A percentile compares a stretch with the other conserved stretches of the same genome.
Evolutionary conservation across 2,113 vertebrate species (phyloP).

Genomic region (Synodontis membranacea): DNA sequence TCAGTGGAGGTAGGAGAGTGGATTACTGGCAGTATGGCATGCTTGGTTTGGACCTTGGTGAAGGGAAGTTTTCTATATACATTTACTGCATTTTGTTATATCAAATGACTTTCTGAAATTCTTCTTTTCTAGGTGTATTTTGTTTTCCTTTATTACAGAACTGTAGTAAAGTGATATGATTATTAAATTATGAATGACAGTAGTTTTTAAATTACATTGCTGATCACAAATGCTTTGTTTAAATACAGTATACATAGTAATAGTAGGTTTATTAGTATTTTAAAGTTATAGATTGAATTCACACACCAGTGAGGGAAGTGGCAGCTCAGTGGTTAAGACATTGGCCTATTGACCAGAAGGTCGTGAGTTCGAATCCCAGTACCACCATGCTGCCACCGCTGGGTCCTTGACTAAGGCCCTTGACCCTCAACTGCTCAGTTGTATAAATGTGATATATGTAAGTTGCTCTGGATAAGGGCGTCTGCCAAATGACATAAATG

Average conservation of each 20-base stretch:
- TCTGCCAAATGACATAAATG: no score
- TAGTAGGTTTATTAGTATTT: no score
- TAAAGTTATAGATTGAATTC: no score
- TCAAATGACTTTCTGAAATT: neutral
- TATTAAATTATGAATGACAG: neutral
- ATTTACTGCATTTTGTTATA: neutral
- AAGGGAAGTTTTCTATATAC: slow-evolving; percentile 5
- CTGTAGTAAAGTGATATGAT: neutral
- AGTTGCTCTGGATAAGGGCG: no score
- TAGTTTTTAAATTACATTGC: neutral
- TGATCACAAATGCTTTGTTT: neutral
- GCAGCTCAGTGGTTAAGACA: no score
- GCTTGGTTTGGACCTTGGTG: neutral
- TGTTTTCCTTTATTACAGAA: slow-evolving; percentile 2
- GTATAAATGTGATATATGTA: no score
- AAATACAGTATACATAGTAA: neutral
- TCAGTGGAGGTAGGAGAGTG: neutral
- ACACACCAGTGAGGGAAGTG: no score
- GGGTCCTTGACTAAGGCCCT: no score
- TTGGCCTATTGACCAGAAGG: no score
- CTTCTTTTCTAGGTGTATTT: neutral
- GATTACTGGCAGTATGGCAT: neutral
- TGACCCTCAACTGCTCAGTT: no score
- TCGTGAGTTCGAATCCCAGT: no score
- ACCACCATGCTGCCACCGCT: no score